phyloP scores from a whole-genome alignment of 2,113 vertebrate species.

The Rattus norvegicus region DNA sequence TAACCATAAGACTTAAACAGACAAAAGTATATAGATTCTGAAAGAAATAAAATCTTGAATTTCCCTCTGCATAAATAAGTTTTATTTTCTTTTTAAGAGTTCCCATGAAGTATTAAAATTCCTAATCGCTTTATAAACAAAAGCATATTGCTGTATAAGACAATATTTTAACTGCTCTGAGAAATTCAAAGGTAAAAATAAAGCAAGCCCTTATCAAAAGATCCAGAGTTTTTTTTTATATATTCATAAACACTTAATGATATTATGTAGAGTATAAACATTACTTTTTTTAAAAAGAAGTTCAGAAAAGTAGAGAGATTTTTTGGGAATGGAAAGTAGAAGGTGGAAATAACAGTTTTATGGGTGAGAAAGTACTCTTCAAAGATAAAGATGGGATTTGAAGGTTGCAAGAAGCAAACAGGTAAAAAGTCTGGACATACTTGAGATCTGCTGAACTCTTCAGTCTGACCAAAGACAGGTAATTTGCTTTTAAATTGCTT shows the following conservation, averaged over 20 bases:
- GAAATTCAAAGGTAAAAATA: conserved; percentile 42
- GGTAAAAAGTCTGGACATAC: neutral
- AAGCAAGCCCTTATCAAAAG: neutral
- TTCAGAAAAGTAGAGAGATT: conserved; percentile 1
- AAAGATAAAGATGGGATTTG: neutral
- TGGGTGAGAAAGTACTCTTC: neutral
- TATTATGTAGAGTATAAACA: neutral
- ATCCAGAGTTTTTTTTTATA: neutral
- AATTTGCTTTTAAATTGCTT: neutral
- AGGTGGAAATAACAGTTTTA: conserved; percentile 13
- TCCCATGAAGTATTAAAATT: conserved; percentile 40
- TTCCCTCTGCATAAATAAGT: neutral
- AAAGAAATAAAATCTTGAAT: conserved; percentile 35
- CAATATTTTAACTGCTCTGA: neutral
- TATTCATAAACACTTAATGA: conserved; percentile 6
- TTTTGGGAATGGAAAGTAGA: conserved; percentile 27
- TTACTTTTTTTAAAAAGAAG: neutral
- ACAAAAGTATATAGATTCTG: neutral
- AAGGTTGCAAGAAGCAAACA: neutral
- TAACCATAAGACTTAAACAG: neutral
- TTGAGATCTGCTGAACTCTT: conserved; percentile 16
- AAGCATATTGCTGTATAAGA: neutral
- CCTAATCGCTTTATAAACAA: neutral
- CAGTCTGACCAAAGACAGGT: neutral
- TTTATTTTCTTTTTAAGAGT: conserved; percentile 39